phyloP scores from a whole-genome alignment of 2,888 invertebrate species.

The Heliothis peltigera region DNA sequence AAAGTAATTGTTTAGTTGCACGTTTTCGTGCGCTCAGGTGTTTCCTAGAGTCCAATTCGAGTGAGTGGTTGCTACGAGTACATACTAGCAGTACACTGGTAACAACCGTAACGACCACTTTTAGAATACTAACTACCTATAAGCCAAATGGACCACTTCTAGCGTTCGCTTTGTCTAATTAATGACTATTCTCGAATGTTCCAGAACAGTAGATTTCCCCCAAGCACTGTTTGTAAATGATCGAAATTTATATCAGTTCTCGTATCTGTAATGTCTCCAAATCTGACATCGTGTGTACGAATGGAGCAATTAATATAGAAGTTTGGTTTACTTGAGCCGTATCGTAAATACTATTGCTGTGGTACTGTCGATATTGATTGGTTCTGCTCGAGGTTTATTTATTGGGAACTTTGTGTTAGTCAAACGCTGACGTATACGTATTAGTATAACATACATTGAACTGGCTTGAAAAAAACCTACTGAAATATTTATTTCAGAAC shows the following conservation, averaged over 20 bases:
- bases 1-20: slow-evolving; percentile 14
- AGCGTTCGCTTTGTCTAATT: slow-evolving; percentile 12
- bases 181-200: slow-evolving; percentile 8
- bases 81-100: slow-evolving; percentile 58
- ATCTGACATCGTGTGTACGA: slow-evolving; percentile 1
- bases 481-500: too few relatives aligned
- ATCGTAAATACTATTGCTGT: background rate
- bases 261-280: slow-evolving; percentile 17
- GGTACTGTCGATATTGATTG: background rate
- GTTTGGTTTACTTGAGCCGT: slow-evolving; percentile 5
- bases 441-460: too few relatives aligned
- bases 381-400: background rate
- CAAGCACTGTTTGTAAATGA: slow-evolving; percentile 19
- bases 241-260: slow-evolving; percentile 21
- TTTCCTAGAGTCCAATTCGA: slow-evolving; percentile 43
- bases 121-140: slow-evolving; percentile 6
- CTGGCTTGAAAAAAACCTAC: too few relatives aligned
- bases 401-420: background rate
- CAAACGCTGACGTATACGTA: too few relatives aligned
- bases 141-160: slow-evolving; percentile 20
- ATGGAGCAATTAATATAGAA: slow-evolving; percentile 31
- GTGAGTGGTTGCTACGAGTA: slow-evolving; percentile 50
- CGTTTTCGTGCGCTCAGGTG: slow-evolving; percentile 53
- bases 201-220: slow-evolving; percentile 21
- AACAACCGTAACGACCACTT: background rate